These are phyloP conservation scores for Sceloporus tristichus DNA, from an alignment of 2,113 vertebrate genomes.

Conservation along the genomic window DNA sequence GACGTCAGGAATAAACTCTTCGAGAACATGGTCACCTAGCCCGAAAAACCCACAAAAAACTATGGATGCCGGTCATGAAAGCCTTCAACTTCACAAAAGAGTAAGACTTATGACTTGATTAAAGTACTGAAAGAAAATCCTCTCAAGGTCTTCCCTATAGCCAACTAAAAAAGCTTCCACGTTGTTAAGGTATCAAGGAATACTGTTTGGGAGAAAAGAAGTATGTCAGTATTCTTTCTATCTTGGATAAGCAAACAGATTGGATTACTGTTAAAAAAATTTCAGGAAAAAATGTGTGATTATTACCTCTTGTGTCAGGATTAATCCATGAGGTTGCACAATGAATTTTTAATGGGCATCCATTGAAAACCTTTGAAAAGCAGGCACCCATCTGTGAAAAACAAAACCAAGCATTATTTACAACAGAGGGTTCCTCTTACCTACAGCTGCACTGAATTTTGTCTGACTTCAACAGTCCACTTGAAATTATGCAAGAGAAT, in stretches of 20 bases:
- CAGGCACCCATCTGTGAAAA: conserved; percentile 94
- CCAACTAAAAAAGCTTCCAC: background rate
- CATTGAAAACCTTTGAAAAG: conserved; percentile 99
- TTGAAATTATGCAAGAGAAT: background rate
- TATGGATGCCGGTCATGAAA: no score
- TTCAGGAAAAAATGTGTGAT: conserved; percentile 1
- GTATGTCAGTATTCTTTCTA: background rate
- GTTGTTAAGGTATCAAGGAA: no score
- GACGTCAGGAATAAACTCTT: no score
- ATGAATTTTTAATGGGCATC: conserved; percentile 97
- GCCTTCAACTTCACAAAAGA: no score
- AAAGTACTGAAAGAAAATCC: background rate
- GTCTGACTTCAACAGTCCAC: background rate
- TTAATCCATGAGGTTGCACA: conserved; percentile 99
- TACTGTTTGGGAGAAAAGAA: background rate
- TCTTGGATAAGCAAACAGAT: background rate
- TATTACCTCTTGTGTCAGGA: conserved; percentile 95
- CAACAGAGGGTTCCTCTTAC: background rate
- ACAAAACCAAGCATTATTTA: conserved; percentile 37
- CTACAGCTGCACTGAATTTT: background rate
- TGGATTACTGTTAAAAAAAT: background rate
- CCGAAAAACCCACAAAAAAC: no score
- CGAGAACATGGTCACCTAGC: no score
- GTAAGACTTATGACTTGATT: no score
- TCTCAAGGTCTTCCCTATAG: background rate